Conservation (phyloP, 2,888 invertebrate species). For the Pachycephus smyrnensis region DNA sequence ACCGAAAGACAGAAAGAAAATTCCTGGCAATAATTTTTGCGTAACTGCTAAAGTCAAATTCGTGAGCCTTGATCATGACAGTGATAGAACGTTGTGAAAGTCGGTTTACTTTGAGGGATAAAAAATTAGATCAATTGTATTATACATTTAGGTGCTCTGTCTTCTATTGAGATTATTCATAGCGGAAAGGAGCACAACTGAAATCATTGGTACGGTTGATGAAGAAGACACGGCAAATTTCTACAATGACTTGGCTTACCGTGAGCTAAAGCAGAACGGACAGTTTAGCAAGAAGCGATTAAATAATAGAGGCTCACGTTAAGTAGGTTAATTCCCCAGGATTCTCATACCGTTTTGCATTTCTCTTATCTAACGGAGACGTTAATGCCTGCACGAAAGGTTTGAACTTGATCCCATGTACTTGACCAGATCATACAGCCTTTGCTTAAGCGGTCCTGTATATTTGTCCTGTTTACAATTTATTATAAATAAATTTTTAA, state of each 20-base stretch:
- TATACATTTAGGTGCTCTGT: neutral
- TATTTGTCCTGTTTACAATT: neutral
- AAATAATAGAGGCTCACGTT: slow-evolving; percentile 37
- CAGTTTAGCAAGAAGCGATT: slow-evolving; percentile 37
- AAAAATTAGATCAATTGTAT: neutral
- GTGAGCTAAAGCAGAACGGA: slow-evolving; percentile 17
- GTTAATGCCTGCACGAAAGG: slow-evolving; percentile 21
- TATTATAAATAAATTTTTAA: neutral
- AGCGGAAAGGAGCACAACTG: neutral
- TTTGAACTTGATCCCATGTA: slow-evolving; percentile 31
- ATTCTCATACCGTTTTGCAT: slow-evolving; percentile 23
- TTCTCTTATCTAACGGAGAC: slow-evolving; percentile 10
- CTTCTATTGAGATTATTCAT: neutral
- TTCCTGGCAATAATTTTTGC: neutral
- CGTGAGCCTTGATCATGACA: neutral
- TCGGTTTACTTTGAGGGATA: neutral
- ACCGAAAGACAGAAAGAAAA: neutral
- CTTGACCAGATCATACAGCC: slow-evolving; percentile 20
- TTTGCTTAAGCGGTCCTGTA: neutral
- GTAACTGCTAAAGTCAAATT: neutral
- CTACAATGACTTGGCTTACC: neutral
- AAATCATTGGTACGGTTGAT: neutral
- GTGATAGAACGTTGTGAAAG: neutral
- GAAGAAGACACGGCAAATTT: neutral
- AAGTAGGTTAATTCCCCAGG: slow-evolving; percentile 36